Conservation (phyloP, 2,797 vertebrate genomes). For the Schizopygopsis pylzovi region DNA sequence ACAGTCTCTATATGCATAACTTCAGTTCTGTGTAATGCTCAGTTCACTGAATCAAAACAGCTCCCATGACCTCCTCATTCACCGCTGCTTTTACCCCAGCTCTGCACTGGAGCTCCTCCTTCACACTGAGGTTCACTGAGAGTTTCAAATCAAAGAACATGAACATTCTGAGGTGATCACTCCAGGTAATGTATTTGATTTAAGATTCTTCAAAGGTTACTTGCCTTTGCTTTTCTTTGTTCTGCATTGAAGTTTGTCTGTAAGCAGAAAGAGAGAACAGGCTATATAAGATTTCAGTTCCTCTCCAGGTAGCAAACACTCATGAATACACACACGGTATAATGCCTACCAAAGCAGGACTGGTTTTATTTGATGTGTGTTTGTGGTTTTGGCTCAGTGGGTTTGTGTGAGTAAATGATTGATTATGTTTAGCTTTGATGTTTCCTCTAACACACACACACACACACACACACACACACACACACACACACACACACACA, state of each 20-base stretch:
- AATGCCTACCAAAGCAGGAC: slow-evolving; percentile 29
- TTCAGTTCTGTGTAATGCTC: slow-evolving; percentile 52
- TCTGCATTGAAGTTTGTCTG: slow-evolving; percentile 21
- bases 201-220: slow-evolving; percentile 25
- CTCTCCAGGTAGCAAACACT: slow-evolving; percentile 17
- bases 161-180: background rate
- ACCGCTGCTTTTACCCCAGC: slow-evolving; percentile 16
- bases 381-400: slow-evolving; percentile 65
- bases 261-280: slow-evolving; percentile 21
- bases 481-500: slow-evolving; percentile 28
- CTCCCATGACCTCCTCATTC: slow-evolving; percentile 38
- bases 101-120: background rate
- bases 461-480: slow-evolving; percentile 44
- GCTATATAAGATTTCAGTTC: slow-evolving; percentile 9
- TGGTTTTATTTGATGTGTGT: slow-evolving; percentile 49
- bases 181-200: slow-evolving; percentile 13
- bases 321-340: background rate
- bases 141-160: slow-evolving; percentile 14
- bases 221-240: background rate
- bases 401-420: slow-evolving; percentile 64
- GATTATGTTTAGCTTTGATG: slow-evolving; percentile 55
- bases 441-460: slow-evolving; percentile 42
- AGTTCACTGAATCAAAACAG: slow-evolving; percentile 37
- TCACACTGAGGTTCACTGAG: background rate
- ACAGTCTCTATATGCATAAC: slow-evolving; percentile 53